Percentiles rank a stretch among this genome's conserved stretches.
These are phyloP conservation scores for Varanus salvator DNA, from an alignment of 2,113 vertebrate species.

Conservation along the genomic window DNA sequence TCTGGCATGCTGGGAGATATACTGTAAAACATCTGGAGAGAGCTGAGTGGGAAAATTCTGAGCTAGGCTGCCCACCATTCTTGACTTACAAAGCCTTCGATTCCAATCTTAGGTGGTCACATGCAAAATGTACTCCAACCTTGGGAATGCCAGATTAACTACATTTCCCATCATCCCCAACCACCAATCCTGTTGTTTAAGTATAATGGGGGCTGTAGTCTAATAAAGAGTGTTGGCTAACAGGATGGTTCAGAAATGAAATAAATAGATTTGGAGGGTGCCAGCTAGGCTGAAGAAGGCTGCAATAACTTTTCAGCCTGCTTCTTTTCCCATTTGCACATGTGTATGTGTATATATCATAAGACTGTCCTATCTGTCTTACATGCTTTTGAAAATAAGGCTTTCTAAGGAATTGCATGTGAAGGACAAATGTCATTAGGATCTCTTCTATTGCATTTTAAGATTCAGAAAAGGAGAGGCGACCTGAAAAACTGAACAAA, in stretches of 20 bases:
- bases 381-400: neutral
- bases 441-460: neutral
- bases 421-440: neutral
- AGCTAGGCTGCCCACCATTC: neutral
- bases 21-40: neutral
- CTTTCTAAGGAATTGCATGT: neutral
- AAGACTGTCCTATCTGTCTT: neutral
- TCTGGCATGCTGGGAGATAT: too few species aligned
- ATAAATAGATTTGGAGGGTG: too few species aligned
- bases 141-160: too few species aligned
- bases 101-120: neutral
- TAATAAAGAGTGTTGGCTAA: too few species aligned
- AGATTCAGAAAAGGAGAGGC: neutral
- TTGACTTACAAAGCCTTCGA: neutral
- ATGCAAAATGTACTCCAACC: too few species aligned
- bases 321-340: neutral
- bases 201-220: too few species aligned
- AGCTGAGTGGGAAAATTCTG: too few species aligned
- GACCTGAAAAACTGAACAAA: neutral
- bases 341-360: neutral
- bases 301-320: neutral
- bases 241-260: too few species aligned
- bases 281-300: too few species aligned
- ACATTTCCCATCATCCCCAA: too few species aligned
- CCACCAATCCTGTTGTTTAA: too few species aligned